A percentile compares a stretch with the other conserved stretches of the same genome.
These are phyloP conservation scores for Thamnophis elegans DNA, from an alignment of 2,797 vertebrate genomes.

Conservation along the genomic window DNA sequence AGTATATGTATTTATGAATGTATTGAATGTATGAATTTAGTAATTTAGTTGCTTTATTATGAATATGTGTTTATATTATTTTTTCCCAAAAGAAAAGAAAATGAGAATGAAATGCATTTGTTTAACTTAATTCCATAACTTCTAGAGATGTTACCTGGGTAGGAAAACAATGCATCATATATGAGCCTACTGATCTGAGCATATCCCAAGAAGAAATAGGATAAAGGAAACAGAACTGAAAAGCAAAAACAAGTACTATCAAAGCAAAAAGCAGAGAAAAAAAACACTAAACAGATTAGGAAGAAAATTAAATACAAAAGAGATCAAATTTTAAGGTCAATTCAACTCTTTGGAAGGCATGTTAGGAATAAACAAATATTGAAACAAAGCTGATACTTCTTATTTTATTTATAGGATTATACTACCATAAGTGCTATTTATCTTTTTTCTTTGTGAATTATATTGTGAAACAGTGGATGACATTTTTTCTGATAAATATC, in stretches of 20 bases:
- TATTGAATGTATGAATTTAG: not conserved
- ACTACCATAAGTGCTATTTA: slow-evolving; percentile 34
- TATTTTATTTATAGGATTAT: slow-evolving; percentile 1
- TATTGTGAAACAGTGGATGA: slow-evolving; percentile 58
- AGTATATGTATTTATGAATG: not conserved
- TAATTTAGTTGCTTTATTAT: not conserved
- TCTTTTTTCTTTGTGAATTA: slow-evolving; percentile 37
- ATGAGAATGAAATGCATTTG: not conserved
- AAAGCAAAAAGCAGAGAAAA: not conserved
- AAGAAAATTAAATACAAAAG: slow-evolving; percentile 1
- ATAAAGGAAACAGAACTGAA: not conserved
- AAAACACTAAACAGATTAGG: not conserved
- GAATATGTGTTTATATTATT: not conserved
- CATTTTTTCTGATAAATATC: slow-evolving; percentile 56
- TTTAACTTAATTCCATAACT: not conserved
- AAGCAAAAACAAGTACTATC: not conserved
- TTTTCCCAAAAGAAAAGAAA: not conserved
- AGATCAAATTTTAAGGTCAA: not conserved
- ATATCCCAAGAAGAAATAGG: not conserved
- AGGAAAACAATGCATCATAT: not conserved
- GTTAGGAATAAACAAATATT: not conserved
- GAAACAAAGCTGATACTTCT: slow-evolving; percentile 23
- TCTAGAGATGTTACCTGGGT: not conserved
- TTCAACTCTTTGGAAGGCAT: not conserved
- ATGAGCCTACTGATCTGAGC: not conserved